phyloP scores from a whole-genome alignment of 2,113 vertebrate species.

The Corythornis cristatus region DNA sequence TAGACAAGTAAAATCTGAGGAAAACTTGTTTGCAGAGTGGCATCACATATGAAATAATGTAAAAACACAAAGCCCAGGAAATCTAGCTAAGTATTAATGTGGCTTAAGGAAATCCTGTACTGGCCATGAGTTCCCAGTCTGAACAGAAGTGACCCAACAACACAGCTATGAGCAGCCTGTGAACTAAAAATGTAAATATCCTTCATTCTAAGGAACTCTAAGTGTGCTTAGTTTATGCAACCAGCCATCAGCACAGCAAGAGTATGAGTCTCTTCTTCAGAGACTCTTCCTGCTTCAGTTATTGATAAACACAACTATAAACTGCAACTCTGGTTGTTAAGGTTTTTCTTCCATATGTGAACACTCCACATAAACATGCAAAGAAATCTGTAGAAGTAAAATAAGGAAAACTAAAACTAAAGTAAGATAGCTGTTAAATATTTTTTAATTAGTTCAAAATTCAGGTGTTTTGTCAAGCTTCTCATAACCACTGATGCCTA shows the following conservation, averaged over 20 bases:
- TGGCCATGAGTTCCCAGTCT: constrained; percentile 11
- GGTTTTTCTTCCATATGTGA: not conserved
- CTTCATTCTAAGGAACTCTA: constrained; percentile 14
- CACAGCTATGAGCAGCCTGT: constrained; percentile 31
- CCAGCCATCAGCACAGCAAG: not conserved
- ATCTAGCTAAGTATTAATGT: not conserved
- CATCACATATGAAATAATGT: not conserved
- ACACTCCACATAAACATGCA: not conserved
- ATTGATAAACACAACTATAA: not conserved
- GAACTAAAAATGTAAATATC: constrained; percentile 72
- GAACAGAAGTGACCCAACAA: constrained; percentile 34
- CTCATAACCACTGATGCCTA: no score
- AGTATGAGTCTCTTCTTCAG: not conserved
- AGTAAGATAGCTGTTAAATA: not conserved
- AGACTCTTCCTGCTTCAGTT: not conserved
- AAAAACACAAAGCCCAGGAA: constrained; percentile 41
- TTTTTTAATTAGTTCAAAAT: no score
- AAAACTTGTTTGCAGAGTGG: not conserved
- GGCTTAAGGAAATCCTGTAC: not conserved
- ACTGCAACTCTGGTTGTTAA: not conserved
- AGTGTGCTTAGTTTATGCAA: not conserved
- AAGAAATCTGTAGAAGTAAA: not conserved
- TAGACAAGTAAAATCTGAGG: not conserved
- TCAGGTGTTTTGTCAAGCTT: no score
- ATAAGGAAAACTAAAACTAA: not conserved